Base-by-base conservation (phyloP, 2,797 vertebrate genomes). In the Acanthurus leucopareius region DNA sequence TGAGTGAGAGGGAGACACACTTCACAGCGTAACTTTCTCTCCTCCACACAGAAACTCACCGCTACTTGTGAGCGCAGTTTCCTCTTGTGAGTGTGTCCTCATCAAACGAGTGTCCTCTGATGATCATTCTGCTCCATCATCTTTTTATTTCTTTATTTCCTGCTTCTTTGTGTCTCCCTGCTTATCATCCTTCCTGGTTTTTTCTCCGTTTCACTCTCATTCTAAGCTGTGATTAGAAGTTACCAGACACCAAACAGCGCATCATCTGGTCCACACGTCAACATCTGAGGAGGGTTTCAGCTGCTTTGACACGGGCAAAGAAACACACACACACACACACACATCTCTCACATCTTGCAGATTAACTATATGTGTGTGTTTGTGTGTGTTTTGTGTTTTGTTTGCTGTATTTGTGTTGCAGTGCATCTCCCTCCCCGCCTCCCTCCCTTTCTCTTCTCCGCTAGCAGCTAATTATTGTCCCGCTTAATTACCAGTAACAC, bases 391-490 rank as follows among this genome's bases (percentile, higher is more conserved):
- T 47, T 44, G 81, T 78, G 68, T 74, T 80, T 82, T 82, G 70
- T 89, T 79, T 86, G 70, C 65, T 84, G 74, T 58, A 62, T 85
- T 88, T 57, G 48, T 63, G 66, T 85, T 83, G 80, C 60, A 38
- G 40, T 87, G 63, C 68, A 42, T 82, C 75, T 84, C 75, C 57
- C 53, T 71, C 19, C 61, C 28, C 28, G 28, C 45, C 75, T 59
- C 47, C 54, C 28, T 57, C 35, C 59, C 42, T 64, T 73, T 63
- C 73, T 83, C 51, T 82, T 61, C 72, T 73, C 83, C 56, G 68
- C 73, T 66, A 77, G 83, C 85, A 88, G 91, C 90, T 93, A 92
- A 94, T 95, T 93, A 94, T 92, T 92, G 89, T 93, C 90, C 90
- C 57, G 90, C 88, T 91, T 95, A 93, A 94, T 94, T 89, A 92